Conservation (phyloP, 2,113 vertebrate species). For the Colistium nudipinnis region DNA sequence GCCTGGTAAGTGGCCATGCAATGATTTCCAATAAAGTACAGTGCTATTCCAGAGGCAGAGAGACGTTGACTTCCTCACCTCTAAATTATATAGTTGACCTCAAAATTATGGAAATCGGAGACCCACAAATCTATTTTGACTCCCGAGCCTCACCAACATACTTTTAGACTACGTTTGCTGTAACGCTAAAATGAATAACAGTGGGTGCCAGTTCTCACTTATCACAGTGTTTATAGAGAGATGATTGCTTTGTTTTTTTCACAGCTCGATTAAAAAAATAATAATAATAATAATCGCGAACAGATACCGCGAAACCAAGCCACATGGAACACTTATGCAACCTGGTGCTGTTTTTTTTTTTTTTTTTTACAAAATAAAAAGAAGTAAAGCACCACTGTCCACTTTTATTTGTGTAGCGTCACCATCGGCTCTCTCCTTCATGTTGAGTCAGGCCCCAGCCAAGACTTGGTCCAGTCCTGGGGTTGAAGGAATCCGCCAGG, state of each 20-base stretch:
- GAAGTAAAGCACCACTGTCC: background rate
- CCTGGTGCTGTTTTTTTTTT: conserved; percentile 24
- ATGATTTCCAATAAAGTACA: background rate
- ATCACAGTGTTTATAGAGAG: no score
- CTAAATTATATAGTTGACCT: conserved; percentile 1
- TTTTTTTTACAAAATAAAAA: conserved; percentile 2
- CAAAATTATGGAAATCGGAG: conserved; percentile 4
- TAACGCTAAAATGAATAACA: background rate
- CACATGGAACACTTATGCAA: background rate
- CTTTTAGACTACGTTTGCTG: conserved; percentile 1
- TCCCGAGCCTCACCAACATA: background rate
- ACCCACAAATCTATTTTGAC: conserved; percentile 20
- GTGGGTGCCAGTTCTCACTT: no score
- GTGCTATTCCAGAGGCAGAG: background rate
- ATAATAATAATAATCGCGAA: no score
- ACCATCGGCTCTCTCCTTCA: background rate
- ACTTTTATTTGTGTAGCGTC: conserved; percentile 18
- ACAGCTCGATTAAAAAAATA: no score
- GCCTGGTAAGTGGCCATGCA: background rate
- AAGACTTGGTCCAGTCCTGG: conserved; percentile 12
- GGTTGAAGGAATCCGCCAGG: conserved; percentile 7
- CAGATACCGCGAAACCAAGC: background rate
- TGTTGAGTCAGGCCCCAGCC: background rate
- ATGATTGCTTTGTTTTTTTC: no score
- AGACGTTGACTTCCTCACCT: background rate